Conservation (phyloP, 2,888 invertebrate genomes). For the Agriopis aurantiaria region DNA sequence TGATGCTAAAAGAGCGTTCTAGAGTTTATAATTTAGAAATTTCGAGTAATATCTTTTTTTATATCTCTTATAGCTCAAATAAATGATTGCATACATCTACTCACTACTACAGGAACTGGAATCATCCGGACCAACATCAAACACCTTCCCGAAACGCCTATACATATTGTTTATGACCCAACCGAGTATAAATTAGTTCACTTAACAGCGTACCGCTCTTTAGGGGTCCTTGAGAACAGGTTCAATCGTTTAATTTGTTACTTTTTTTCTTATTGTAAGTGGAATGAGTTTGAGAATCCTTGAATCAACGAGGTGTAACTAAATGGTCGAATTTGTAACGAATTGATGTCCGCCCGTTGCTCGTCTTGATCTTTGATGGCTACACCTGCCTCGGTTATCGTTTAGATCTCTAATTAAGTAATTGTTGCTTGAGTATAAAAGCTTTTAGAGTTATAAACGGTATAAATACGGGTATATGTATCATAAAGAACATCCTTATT, state of each 20-base stretch:
- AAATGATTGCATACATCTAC: no score
- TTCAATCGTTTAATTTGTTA: conserved; percentile 83
- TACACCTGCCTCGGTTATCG: conserved; percentile 78
- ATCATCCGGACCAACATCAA: conserved; percentile 27
- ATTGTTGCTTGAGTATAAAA: conserved; percentile 63
- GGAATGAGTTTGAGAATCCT: conserved; percentile 82
- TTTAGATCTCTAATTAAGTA: conserved; percentile 77
- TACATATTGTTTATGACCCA: conserved; percentile 79
- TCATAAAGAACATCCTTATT: conserved; percentile 32
- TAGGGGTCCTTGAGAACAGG: conserved; percentile 82
- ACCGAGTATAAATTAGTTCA: conserved; percentile 83
- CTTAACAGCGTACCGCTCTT: conserved; percentile 79
- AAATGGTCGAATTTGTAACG: conserved; percentile 83
- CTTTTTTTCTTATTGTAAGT: conserved; percentile 75
- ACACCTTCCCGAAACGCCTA: conserved; percentile 38
- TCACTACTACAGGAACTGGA: not conserved
- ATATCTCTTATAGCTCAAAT: no score
- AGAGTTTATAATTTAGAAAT: conserved; percentile 16
- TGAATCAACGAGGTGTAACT: conserved; percentile 85
- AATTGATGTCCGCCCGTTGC: conserved; percentile 79
- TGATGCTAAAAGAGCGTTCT: conserved; percentile 14
- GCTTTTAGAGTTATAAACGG: conserved; percentile 51
- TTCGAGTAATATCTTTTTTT: no score
- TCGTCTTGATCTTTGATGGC: conserved; percentile 69
- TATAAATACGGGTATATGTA: conserved; percentile 40